Percentiles rank a stretch among this genome's conserved stretches.
Conservation (phyloP, 2,113 vertebrate genomes). For the Aphyosemion australe region DNA sequence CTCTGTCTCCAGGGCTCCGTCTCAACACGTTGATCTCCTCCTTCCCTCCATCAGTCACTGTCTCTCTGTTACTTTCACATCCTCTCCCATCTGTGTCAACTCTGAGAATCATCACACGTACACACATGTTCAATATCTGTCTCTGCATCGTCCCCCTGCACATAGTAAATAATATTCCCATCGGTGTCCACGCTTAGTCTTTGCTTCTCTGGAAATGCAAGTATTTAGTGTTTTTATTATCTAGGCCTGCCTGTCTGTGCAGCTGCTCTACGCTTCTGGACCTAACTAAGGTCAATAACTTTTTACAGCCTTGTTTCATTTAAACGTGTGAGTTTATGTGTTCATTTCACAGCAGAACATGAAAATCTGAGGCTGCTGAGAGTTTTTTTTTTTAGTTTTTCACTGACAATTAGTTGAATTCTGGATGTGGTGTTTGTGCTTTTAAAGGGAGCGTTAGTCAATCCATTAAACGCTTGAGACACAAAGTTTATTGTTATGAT, state of each 20-base stretch:
- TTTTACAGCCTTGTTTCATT: slow-evolving; percentile 21
- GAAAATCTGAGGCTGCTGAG: background rate
- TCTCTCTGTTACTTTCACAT: slow-evolving; percentile 56
- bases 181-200: slow-evolving; percentile 9
- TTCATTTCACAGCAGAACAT: slow-evolving; percentile 8
- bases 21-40: slow-evolving; percentile 70
- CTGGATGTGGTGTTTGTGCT: background rate
- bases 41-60: slow-evolving; percentile 56
- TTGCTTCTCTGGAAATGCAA: slow-evolving; percentile 42
- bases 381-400: slow-evolving; percentile 1
- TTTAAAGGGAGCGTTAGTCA: background rate
- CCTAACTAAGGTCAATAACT: too few species aligned
- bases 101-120: slow-evolving; percentile 38
- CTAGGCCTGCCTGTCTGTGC: slow-evolving; percentile 69
- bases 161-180: slow-evolving; percentile 11
- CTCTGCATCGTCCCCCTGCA: slow-evolving; percentile 18
- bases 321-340: slow-evolving; percentile 21
- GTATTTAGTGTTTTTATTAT: slow-evolving; percentile 43
- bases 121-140: slow-evolving; percentile 24
- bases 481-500: background rate
- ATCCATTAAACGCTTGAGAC: background rate
- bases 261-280: background rate
- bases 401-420: background rate
- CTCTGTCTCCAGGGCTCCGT: slow-evolving; percentile 71
- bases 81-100: slow-evolving; percentile 60